These are phyloP conservation scores for Menidia beryllina DNA, from an alignment of 2,113 vertebrate genomes.

Conservation along the genomic window DNA sequence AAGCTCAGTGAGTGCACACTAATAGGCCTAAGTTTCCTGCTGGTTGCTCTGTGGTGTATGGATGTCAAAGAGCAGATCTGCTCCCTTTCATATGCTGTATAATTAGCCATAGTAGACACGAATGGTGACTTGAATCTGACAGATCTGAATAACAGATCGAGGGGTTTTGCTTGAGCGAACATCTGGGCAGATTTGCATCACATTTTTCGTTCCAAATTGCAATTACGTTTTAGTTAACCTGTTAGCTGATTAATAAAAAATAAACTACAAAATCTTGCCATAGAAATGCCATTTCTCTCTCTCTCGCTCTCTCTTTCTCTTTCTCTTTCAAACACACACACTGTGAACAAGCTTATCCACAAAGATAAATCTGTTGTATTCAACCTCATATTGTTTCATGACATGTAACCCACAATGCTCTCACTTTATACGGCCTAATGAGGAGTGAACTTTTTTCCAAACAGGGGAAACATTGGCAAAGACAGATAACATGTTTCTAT, in stretches of 20 bases:
- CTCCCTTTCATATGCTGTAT: conserved; percentile 72
- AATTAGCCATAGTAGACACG: conserved; percentile 71
- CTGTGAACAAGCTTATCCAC: neutral
- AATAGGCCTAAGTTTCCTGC: conserved; percentile 63
- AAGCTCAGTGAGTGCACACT: conserved; percentile 29
- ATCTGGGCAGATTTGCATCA: conserved; percentile 60
- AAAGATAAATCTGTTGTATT: conserved; percentile 16
- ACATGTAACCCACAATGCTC: conserved; percentile 30
- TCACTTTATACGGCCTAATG: conserved; percentile 70
- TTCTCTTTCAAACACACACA: no score
- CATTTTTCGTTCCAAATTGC: conserved; percentile 10
- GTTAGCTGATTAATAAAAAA: neutral
- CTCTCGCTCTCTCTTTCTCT: no score
- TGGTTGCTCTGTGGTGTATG: conserved; percentile 54
- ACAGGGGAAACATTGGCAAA: conserved; percentile 29
- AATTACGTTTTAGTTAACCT: neutral
- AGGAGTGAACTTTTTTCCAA: conserved; percentile 54
- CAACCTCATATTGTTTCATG: conserved; percentile 20
- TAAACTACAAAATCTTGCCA: neutral
- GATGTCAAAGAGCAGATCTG: conserved; percentile 71
- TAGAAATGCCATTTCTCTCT: neutral
- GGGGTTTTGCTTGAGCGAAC: conserved; percentile 69
- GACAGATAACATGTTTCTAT: conserved; percentile 37
- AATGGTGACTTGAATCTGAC: conserved; percentile 52
- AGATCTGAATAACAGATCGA: conserved; percentile 69